These are phyloP conservation scores for Fringilla coelebs DNA, from an alignment of 2,797 vertebrate species.

Conservation along the genomic window DNA sequence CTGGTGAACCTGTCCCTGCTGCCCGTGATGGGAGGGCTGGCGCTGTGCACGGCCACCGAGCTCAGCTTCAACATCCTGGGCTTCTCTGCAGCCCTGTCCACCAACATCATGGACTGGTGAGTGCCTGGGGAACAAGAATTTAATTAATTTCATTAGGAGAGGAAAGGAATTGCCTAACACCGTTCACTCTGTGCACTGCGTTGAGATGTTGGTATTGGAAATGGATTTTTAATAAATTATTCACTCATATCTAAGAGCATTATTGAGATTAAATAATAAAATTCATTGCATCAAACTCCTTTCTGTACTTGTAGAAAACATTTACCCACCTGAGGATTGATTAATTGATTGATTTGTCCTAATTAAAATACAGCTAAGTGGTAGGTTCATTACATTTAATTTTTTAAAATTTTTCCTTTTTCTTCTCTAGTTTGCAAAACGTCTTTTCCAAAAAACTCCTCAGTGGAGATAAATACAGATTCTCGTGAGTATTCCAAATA, in stretches of 20 bases:
- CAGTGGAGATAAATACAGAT: conserved; percentile 93
- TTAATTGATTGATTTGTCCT: not conserved
- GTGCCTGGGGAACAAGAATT: too few species aligned
- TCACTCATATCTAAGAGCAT: accelerated
- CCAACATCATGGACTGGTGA: conserved; percentile 99
- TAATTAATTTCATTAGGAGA: not conserved
- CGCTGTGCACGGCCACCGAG: conserved; percentile 91
- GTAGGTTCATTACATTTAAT: too few species aligned
- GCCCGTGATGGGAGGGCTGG: conserved; percentile 91
- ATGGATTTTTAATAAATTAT: not conserved
- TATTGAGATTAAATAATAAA: not conserved
- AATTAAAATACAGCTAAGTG: not conserved
- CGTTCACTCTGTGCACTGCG: accelerated
- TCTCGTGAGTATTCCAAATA: conserved; percentile 82
- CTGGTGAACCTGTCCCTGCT: conserved; percentile 93
- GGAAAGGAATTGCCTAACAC: not conserved
- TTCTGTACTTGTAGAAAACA: not conserved
- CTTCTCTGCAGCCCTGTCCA: conserved; percentile 93
- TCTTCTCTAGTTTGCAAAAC: conserved; percentile 87
- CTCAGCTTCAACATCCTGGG: conserved; percentile 94
- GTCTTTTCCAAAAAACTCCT: conserved; percentile 97
- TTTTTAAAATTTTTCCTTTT: not conserved
- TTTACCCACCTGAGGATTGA: not conserved
- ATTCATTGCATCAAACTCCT: not conserved
- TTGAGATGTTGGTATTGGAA: not conserved